phyloP scores from a whole-genome alignment of 2,888 invertebrate genomes.

The Dicycla oo region DNA sequence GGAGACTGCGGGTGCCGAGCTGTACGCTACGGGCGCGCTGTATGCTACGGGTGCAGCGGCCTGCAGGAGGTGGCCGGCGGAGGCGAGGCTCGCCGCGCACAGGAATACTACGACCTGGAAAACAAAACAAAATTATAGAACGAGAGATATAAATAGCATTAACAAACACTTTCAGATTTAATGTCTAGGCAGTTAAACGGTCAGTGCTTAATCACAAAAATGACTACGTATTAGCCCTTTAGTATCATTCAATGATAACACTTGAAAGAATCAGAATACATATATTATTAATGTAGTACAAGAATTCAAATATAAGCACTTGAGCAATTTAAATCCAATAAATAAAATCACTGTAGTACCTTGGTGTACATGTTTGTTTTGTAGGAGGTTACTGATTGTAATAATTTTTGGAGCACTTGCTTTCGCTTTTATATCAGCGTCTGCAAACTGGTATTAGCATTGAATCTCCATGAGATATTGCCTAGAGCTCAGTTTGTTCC shows the following conservation, averaged over 20 bases:
- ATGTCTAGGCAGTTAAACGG: neutral
- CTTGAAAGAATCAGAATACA: neutral
- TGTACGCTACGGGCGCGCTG: slow-evolving; percentile 80
- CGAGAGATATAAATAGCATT: neutral
- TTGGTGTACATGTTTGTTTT: slow-evolving; percentile 86
- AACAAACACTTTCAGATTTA: neutral
- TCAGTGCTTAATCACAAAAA: neutral
- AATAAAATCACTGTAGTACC: slow-evolving; percentile 71
- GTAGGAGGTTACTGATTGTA: slow-evolving; percentile 78
- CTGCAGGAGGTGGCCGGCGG: slow-evolving; percentile 90
- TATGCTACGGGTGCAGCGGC: slow-evolving; percentile 81
- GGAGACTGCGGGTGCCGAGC: slow-evolving; percentile 78
- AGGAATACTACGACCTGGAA: slow-evolving; percentile 88
- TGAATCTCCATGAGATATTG: slow-evolving; percentile 69
- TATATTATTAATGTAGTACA: neutral
- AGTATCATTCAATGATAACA: neutral
- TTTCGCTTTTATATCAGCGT: slow-evolving; percentile 84
- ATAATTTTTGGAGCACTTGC: slow-evolving; percentile 81
- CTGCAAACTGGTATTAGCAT: slow-evolving; percentile 79
- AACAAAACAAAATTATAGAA: neutral
- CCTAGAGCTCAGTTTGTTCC: slow-evolving; percentile 58
- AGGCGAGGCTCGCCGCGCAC: slow-evolving; percentile 90
- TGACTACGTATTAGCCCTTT: neutral
- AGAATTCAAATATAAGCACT: slow-evolving; percentile 10
- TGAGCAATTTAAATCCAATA: slow-evolving; percentile 26